These are phyloP conservation scores for Microcebus murinus DNA, from an alignment of 2,113 vertebrate species.

Conservation along the genomic window DNA sequence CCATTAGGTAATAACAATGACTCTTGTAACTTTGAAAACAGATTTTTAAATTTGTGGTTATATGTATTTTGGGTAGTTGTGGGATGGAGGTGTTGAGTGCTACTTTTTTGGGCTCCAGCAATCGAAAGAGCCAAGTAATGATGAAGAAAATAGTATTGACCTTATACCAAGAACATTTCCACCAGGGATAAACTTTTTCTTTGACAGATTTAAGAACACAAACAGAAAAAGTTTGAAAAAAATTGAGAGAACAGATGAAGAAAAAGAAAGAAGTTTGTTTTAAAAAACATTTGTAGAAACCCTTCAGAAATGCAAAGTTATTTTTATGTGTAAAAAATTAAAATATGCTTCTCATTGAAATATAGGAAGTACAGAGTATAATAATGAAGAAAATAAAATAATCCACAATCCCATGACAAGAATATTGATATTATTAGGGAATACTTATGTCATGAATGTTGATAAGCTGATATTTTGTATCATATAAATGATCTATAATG, in stretches of 20 bases:
- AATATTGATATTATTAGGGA: not conserved
- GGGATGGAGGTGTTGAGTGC: not conserved
- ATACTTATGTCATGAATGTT: not conserved
- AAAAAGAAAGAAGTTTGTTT: not conserved
- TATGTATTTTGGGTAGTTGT: not conserved
- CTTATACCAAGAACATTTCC: not conserved
- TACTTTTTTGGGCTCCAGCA: not conserved
- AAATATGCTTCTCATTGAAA: slow-evolving; percentile 6
- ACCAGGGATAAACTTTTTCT: accelerated
- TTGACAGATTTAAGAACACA: not conserved
- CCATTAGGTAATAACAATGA: not conserved
- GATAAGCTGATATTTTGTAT: not conserved
- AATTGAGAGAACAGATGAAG: not conserved
- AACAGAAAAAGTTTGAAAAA: not conserved
- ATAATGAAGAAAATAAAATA: slow-evolving; percentile 9
- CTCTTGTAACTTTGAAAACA: not conserved
- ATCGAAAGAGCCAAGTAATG: not conserved
- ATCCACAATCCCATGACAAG: not conserved
- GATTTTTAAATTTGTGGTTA: not conserved
- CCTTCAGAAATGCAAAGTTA: not conserved
- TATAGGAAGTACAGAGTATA: not conserved
- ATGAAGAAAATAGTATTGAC: not conserved
- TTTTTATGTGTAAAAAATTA: not conserved
- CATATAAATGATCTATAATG: not conserved
- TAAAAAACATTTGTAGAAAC: not conserved